These are phyloP conservation scores for Bombyx huttoni DNA, from an alignment of 2,888 invertebrate genomes.

Conservation along the genomic window DNA sequence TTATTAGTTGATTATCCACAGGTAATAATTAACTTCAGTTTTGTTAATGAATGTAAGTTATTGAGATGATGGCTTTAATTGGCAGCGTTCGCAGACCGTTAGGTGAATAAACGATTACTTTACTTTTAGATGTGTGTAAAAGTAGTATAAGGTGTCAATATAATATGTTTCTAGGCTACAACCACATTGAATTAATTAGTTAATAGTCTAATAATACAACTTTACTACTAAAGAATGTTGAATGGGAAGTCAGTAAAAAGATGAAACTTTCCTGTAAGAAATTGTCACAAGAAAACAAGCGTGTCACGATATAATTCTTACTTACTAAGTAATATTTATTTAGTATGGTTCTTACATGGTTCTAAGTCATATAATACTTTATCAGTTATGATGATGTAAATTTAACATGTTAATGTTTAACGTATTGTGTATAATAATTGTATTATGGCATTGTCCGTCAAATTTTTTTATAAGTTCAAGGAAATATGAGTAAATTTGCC, in stretches of 20 bases:
- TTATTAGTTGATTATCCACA: not conserved
- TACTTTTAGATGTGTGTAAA: not conserved
- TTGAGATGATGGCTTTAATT: constrained; percentile 3
- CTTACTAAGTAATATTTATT: too few relatives aligned
- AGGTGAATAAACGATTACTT: constrained; percentile 3
- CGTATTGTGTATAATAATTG: too few relatives aligned
- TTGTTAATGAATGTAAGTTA: not conserved
- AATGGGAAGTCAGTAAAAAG: not conserved
- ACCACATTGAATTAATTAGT: not conserved
- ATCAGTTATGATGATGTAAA: too few relatives aligned
- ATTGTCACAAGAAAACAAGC: not conserved
- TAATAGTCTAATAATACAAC: not conserved
- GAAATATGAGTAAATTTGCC: constrained; percentile 1
- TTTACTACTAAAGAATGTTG: not conserved
- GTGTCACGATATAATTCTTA: too few relatives aligned
- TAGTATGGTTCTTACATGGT: too few relatives aligned
- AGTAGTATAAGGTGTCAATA: not conserved
- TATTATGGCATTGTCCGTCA: not conserved
- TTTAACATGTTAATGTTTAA: too few relatives aligned
- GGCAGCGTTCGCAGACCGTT: constrained; percentile 1
- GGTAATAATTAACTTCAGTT: constrained; percentile 2
- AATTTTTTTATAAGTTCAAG: not conserved
- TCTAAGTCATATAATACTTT: too few relatives aligned
- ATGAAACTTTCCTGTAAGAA: not conserved
- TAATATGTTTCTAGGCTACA: not conserved